Percentiles rank a stretch among this genome's conserved stretches.
Evolutionary conservation across 2,113 vertebrate species (phyloP).

Genomic region (Anser brachyrhynchus): DNA sequence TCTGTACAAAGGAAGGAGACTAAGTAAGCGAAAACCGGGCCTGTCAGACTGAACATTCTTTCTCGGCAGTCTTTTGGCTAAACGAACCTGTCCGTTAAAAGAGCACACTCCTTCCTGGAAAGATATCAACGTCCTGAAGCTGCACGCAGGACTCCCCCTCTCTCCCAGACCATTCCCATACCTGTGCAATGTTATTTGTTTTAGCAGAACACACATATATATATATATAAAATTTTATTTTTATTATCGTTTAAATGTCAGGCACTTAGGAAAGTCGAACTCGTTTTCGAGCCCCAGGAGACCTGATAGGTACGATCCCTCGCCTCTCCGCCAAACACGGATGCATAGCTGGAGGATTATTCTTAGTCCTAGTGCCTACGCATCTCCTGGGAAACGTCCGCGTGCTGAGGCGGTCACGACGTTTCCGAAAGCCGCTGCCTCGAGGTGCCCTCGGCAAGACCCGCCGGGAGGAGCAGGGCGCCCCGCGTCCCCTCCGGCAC

Average conservation of each 20-base stretch:
- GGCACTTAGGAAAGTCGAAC: conserved; percentile 72
- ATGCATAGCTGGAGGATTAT: conserved; percentile 30
- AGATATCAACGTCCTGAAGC: neutral
- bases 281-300: conserved; percentile 12
- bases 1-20: conserved; percentile 69
- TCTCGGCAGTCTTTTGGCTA: conserved; percentile 51
- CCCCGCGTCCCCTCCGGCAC: neutral
- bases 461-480: neutral
- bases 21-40: conserved; percentile 39
- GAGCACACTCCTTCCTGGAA: neutral
- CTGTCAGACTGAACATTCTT: conserved; percentile 51
- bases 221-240: neutral
- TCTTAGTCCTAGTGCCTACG: neutral
- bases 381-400: conserved; percentile 37
- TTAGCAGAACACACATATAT: conserved; percentile 56
- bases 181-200: conserved; percentile 59
- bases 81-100: neutral
- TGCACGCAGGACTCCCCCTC: neutral
- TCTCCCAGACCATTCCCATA: conserved; percentile 17
- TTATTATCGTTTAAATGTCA: conserved; percentile 52
- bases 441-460: conserved; percentile 21
- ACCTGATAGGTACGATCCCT: neutral
- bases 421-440: conserved; percentile 39
- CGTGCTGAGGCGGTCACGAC: neutral
- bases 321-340: neutral